Evolutionary conservation across 2,797 vertebrate genomes (phyloP), one percentile per base, ranked within the genome.

Genomic region (Brachyrhaphis roseni): DNA sequence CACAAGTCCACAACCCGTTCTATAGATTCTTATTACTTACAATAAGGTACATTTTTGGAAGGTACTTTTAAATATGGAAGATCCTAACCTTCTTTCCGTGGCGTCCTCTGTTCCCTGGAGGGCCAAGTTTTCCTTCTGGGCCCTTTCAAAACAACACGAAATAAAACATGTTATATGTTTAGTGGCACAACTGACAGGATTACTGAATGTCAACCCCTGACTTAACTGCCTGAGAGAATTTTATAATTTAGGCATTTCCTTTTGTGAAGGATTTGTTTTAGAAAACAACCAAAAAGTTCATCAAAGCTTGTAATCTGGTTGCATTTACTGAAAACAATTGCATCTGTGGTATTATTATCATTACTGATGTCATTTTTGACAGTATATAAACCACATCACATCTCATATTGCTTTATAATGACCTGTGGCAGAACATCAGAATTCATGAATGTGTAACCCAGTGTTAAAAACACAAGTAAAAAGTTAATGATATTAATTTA

Each of bases 31-130:
- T 36, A 6, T 18, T 57, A 15, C 13, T 36, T 8, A 51, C 47
- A 13, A 6, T 16, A 34, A 23, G 12, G 20, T 11, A 66, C 62
- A 23, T 20, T 39, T 66, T 39, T 66, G 39, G 5, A 16, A 45
- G 4, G 46, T n/a, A 34, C 45, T 73, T 51, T 18, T 10, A 28
- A 78, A 72, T 59, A 10, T 51, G 23, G 53, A 71, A 41, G 10
- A 10, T 51, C 5, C 41, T 90, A 93, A 98, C 98, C 97, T 99
- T 99, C 94, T 97, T 98, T 79, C 98, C 98, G 49, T 94, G 93
- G 13, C 95, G 97, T 75, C 98, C 98, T 81, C 95, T 97, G 92
- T 96, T 97, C 77, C 98, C 98, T 72, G 92, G 95, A 59, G 87
- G 91, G 80, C 98, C 98, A 26, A 90, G 90, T 94, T 95, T 96